A percentile compares a stretch with the other conserved stretches of the same genome.
Evolutionary conservation across 2,113 vertebrate genomes (phyloP).

Genomic region (Syngnathoides biaculeatus): DNA sequence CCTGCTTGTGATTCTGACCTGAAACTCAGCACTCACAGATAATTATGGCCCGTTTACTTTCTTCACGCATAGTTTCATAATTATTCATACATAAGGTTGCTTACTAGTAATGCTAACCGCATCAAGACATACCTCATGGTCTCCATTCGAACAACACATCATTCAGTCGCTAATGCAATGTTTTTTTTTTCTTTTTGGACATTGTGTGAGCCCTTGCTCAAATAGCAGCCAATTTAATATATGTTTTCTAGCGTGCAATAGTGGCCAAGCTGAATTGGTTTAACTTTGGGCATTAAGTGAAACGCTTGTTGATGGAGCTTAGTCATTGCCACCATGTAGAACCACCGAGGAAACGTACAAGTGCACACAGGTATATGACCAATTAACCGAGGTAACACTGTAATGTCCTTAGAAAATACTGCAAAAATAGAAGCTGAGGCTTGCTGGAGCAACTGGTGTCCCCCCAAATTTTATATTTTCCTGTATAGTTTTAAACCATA

Average conservation of each 20-base stretch:
- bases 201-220: neutral
- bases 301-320: neutral
- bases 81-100: neutral
- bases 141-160: neutral
- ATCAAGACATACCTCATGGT: neutral
- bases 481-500: too few species aligned
- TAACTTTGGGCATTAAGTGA: neutral
- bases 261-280: neutral
- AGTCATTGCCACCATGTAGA: neutral
- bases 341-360: neutral
- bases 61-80: too few species aligned
- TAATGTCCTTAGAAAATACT: too few species aligned
- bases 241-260: neutral
- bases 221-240: neutral
- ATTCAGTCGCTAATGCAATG: neutral
- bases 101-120: neutral
- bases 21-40: neutral
- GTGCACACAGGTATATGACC: neutral
- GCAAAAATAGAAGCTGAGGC: neutral
- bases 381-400: too few species aligned
- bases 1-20: constrained; percentile 47
- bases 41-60: too few species aligned
- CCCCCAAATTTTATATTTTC: too few species aligned
- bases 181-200: neutral
- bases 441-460: neutral